Conservation (phyloP, 2,113 vertebrate species). For the Rostratula benghalensis region DNA sequence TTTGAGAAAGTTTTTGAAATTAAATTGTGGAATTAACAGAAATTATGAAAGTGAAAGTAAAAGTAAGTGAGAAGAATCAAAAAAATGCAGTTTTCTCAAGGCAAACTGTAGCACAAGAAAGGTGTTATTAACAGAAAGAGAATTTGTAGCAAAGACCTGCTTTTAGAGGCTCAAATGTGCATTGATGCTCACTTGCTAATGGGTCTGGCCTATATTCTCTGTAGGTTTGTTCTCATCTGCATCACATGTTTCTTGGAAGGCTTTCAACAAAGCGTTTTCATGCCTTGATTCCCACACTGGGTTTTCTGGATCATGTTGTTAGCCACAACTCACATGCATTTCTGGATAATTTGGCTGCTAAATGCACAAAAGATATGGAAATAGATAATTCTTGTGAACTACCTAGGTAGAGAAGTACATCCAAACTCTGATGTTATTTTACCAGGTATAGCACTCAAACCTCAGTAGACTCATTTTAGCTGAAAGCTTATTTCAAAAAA, state of each 20-base stretch:
- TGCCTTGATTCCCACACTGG: not conserved
- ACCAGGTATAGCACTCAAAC: not conserved
- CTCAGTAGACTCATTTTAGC: not conserved
- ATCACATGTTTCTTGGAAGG: not conserved
- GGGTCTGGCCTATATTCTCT: not conserved
- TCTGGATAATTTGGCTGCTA: not conserved
- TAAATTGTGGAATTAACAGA: not conserved
- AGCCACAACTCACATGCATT: not conserved
- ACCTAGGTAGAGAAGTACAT: not conserved
- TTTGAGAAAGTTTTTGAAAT: not conserved
- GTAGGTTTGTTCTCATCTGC: not conserved
- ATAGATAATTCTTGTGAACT: not conserved
- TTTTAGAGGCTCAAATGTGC: not conserved
- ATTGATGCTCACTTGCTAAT: not conserved
- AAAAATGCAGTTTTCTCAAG: not conserved
- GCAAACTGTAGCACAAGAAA: not conserved
- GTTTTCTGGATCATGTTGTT: not conserved
- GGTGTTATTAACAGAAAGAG: not conserved
- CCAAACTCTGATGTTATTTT: not conserved
- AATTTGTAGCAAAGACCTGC: not conserved
- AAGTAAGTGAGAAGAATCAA: not conserved
- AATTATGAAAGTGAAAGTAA: fast-evolving
- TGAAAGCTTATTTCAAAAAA: not conserved
- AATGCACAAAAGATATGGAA: not conserved
- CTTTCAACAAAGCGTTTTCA: not conserved